These are phyloP conservation scores for Tachina fera DNA, from an alignment of 2,888 invertebrate species.

Conservation along the genomic window DNA sequence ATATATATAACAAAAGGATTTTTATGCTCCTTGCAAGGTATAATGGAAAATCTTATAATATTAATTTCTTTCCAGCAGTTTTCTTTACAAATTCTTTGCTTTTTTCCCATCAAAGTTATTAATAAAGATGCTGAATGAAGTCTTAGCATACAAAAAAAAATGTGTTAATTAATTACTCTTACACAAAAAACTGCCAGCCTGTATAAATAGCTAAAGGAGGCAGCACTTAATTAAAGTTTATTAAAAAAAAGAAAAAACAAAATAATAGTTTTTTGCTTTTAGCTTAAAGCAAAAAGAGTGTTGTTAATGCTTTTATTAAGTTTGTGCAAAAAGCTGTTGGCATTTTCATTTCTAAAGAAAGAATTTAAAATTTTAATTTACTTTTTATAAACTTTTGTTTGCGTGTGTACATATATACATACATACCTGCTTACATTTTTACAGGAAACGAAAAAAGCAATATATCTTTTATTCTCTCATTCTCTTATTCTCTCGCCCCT, in stretches of 20 bases:
- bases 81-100: background rate
- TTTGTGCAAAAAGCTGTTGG: constrained; percentile 1
- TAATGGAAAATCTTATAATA: constrained; percentile 36
- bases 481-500: background rate
- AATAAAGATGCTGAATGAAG: constrained; percentile 17
- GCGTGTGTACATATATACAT: background rate
- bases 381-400: constrained; percentile 9
- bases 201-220: constrained; percentile 26
- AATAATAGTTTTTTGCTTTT: background rate
- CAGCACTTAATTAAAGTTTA: constrained; percentile 47
- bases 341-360: background rate
- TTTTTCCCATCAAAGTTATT: constrained; percentile 1
- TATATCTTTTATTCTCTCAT: background rate
- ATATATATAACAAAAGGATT: constrained; percentile 43
- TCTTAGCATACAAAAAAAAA: constrained; percentile 13
- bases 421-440: background rate
- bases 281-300: constrained; percentile 22
- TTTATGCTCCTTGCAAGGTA: constrained; percentile 8
- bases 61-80: constrained; percentile 23
- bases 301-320: constrained; percentile 50
- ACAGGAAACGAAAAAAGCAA: constrained; percentile 6
- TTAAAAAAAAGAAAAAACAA: background rate
- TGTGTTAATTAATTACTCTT: constrained; percentile 57
- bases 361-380: constrained; percentile 40
- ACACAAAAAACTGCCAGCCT: constrained; percentile 33